These are phyloP conservation scores for Sphenodon punctatus DNA, from an alignment of 2,797 vertebrate genomes.

Conservation along the genomic window DNA sequence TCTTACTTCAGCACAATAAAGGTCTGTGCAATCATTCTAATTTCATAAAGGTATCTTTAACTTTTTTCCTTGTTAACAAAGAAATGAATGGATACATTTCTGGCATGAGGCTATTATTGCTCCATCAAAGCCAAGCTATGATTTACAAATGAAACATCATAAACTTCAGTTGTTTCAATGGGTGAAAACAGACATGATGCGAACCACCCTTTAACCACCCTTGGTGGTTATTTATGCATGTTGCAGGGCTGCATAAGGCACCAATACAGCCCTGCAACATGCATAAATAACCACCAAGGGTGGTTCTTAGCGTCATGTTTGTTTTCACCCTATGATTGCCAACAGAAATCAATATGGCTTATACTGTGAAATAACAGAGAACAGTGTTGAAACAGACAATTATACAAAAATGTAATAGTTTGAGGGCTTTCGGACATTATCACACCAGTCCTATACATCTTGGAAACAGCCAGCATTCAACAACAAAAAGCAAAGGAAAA, in stretches of 20 bases:
- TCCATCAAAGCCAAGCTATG: conserved; percentile 40
- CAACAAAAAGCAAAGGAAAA: conserved; percentile 33
- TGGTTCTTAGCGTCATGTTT: too few species aligned
- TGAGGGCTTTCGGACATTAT: background rate
- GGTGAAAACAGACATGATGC: too few species aligned
- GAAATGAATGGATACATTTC: background rate
- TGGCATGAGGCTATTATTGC: conserved; percentile 27
- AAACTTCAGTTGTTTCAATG: conserved; percentile 41
- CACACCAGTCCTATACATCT: background rate
- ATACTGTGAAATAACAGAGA: conserved; percentile 38
- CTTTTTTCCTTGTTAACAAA: background rate
- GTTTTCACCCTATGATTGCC: conserved; percentile 30
- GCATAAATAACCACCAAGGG: too few species aligned
- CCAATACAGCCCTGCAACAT: too few species aligned
- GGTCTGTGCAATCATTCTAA: background rate
- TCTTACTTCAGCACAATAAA: conserved; percentile 42
- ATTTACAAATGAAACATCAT: conserved; percentile 39
- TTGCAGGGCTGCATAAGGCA: too few species aligned
- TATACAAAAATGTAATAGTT: background rate
- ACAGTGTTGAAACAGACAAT: conserved; percentile 14
- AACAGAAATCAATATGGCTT: conserved; percentile 31
- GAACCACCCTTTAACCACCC: too few species aligned
- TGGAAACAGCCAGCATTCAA: conserved; percentile 35
- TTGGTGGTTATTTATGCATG: too few species aligned
- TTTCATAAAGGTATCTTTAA: conserved; percentile 7